Base-by-base conservation (phyloP, 2,113 vertebrate species). In the Elanoides forficatus region DNA sequence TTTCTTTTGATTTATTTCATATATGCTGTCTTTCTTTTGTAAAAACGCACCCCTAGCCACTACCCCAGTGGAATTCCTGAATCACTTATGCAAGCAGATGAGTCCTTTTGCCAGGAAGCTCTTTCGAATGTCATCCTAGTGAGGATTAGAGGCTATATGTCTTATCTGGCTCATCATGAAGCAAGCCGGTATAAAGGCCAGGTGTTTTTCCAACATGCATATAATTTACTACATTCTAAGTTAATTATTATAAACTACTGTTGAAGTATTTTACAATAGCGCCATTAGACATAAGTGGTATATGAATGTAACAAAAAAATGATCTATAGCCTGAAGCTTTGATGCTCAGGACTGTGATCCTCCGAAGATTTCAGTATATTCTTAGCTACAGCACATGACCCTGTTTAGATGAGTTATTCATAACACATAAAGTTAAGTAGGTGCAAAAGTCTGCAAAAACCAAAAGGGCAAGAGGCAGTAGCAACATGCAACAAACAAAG, bases 1-100 rank as follows among this genome's bases (percentile, higher is more conserved):
- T 75, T 70, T 86, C 8, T 81, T 91, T 84, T 90, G 21, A 83
- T 90, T 94, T 79, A 60, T 63, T 97, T 96, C 22, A 42, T 89
- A 67, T 68, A 75, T 73, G 18, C 83, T 92, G 55, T 40, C 66
- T 91, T 30, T 78, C 88, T 84, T 86, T 72, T 89, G 68, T 75
- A 80, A 91, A 92, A 92, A 66, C 34, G 25, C 0, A 0, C n/a
- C 40, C 63, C 32, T 79, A 85, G 72, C 53, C 55, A 20, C 66
- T 76, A 13, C n/a, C 66, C 32, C 53, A 55, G 47, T 80, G 88
- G 75, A 92, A 96, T 93, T 94, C 65, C 58, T 53, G 55, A 90
- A 60, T 82, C 52, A 42, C 38, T 86, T 91, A 72, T 52, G 43
- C 43, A 88, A 95, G 58, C 83, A 85, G 91, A 36, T 26, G 32